Conservation (phyloP, 2,113 vertebrate species). For the Taxidea taxus region DNA sequence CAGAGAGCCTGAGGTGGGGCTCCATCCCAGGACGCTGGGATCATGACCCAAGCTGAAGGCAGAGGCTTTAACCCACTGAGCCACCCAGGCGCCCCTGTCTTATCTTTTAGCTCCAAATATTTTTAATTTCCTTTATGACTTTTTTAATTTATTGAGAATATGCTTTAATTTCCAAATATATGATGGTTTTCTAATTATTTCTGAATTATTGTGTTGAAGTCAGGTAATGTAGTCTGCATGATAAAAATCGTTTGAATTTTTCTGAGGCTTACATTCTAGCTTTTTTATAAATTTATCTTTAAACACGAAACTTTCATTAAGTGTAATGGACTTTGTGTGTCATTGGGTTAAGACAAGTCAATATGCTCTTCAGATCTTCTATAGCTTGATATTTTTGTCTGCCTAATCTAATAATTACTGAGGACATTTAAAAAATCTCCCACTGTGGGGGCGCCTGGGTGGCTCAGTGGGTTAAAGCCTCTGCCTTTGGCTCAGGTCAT, state of each 20-base stretch:
- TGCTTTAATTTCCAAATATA: not conserved
- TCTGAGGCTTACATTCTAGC: not conserved
- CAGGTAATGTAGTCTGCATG: not conserved
- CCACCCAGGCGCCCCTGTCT: too few relatives aligned
- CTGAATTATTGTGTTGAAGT: not conserved
- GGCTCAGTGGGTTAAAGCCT: too few relatives aligned
- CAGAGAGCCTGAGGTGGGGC: too few relatives aligned
- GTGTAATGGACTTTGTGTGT: not conserved
- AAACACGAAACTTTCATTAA: not conserved
- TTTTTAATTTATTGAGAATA: not conserved
- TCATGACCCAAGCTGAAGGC: too few relatives aligned
- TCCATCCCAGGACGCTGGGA: too few relatives aligned
- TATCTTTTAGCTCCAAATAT: not conserved
- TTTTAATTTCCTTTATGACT: not conserved
- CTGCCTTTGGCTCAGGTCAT: too few relatives aligned
- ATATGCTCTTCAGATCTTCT: not conserved
- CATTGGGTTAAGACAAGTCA: not conserved
- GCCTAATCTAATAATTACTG: not conserved
- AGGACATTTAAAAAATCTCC: not conserved
- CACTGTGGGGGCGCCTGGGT: too few relatives aligned
- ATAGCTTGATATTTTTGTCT: not conserved
- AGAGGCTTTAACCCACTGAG: too few relatives aligned
- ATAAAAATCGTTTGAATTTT: not conserved
- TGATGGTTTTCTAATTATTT: not conserved
- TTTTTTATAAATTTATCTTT: not conserved